Conservation (phyloP, 2,888 invertebrate genomes). For the Teleiodes luculella region DNA sequence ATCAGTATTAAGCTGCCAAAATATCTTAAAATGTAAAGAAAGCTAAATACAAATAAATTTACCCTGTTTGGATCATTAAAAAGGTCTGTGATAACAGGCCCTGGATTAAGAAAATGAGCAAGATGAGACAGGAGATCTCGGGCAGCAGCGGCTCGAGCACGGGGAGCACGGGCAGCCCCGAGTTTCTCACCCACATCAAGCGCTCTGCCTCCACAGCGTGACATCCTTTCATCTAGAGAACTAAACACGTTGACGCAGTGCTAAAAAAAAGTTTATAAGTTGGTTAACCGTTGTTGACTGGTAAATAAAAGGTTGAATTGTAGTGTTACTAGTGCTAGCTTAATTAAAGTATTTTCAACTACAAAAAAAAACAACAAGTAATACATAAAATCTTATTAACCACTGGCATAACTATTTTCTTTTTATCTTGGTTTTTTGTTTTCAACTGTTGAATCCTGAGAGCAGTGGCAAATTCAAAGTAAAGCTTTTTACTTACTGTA, state of each 20-base stretch:
- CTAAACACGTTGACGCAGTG: slow-evolving; percentile 92
- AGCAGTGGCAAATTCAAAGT: too few relatives aligned
- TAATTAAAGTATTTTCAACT: too few relatives aligned
- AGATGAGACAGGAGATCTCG: slow-evolving; percentile 94
- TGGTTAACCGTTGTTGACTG: not conserved
- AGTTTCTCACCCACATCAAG: slow-evolving; percentile 99
- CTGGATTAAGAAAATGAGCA: slow-evolving; percentile 92
- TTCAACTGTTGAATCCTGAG: too few relatives aligned
- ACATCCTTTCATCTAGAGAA: slow-evolving; percentile 96
- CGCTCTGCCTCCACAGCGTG: slow-evolving; percentile 97
- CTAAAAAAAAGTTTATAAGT: slow-evolving; percentile 54
- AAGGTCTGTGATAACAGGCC: slow-evolving; percentile 89
- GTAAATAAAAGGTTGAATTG: too few relatives aligned
- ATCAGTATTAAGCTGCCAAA: too few relatives aligned
- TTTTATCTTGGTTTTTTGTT: too few relatives aligned
- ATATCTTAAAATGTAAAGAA: not conserved
- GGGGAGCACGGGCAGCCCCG: slow-evolving; percentile 96
- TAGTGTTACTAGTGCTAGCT: too few relatives aligned
- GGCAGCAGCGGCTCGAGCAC: slow-evolving; percentile 96
- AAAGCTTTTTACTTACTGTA: slow-evolving; percentile 79
- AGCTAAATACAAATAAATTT: slow-evolving; percentile 23
- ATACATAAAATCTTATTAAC: too few relatives aligned
- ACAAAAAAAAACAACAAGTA: too few relatives aligned
- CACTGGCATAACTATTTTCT: too few relatives aligned
- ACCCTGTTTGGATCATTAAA: slow-evolving; percentile 92